Base-by-base conservation (phyloP, 1,140 invertebrate genomes). In the Pseudomyrmex sp. region DNA sequence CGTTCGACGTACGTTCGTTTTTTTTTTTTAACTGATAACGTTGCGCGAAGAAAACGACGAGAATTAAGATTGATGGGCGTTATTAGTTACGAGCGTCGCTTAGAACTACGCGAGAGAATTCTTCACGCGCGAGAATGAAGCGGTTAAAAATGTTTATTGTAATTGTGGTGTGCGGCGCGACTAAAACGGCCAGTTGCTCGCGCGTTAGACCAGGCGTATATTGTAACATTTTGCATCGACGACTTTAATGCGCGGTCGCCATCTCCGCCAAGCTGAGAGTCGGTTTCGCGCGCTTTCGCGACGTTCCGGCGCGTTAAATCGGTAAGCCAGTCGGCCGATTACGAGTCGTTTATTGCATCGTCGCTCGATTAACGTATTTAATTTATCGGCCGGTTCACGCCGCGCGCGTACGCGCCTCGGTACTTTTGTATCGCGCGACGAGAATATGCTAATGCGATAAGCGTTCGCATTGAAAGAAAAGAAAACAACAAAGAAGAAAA, bases 361-460 rank as follows among this genome's bases (percentile, higher is more conserved):
- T 56, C 73, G 58, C 46, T 82, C 87, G 86, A 88, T 88, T 88
- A 88, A 54, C 83, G 50, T 75, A 75, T 88, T 85, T 88, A 88
- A 88, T 88, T 88, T 88, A 88, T 88, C 73, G 86, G 56, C 56
- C 8, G 54, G 77, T 88, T 88, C 83, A 63, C 61, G n/a, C 76
- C 56, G 20, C 54, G 54, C 52, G 20, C 65, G 46, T 52, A 23
- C 50, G 65, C 75, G 72, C 54, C 56, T 85, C 68, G 48, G 59
- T 88, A 77, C 86, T 76, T 88, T 85, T 88, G 82, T 76, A 35
- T 35, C 35, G 35, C 68, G 76, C 68, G 35, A 15, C 59, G 48
- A 58, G 88, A 86, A 88, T 88, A 88, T 88, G 87, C 87, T 88
- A 88, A 88, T 88, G 87, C 86, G 50, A 66, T 35, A 35, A 5